These are phyloP conservation scores for Drosophila mimetica DNA, from an alignment of 2,888 invertebrate genomes.

Conservation along the genomic window DNA sequence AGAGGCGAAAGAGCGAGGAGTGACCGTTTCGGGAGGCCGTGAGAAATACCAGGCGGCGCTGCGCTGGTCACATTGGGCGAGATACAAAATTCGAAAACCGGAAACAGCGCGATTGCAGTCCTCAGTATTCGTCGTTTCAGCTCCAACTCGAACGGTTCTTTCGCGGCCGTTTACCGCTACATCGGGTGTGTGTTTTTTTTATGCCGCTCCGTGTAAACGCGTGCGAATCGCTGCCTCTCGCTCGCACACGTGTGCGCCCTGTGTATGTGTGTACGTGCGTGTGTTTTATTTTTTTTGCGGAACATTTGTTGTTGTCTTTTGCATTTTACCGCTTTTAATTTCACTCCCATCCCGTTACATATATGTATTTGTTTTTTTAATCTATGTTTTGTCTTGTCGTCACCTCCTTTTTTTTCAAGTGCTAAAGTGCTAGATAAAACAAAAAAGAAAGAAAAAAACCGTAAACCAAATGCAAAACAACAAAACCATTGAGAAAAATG, in stretches of 20 bases:
- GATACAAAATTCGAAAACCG: not conserved
- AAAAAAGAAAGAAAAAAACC: not conserved
- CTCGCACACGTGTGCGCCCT: conserved; percentile 1
- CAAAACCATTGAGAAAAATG: conserved; percentile 6
- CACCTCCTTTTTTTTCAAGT: conserved; percentile 48
- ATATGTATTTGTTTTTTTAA: conserved; percentile 7
- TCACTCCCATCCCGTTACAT: not conserved
- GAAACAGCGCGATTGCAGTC: conserved; percentile 2
- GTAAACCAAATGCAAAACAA: conserved; percentile 2
- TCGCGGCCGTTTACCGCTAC: conserved; percentile 14
- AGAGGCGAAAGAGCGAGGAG: not conserved
- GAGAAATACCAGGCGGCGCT: not conserved
- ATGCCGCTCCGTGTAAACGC: conserved; percentile 10
- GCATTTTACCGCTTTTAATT: not conserved
- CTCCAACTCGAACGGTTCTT: conserved; percentile 12
- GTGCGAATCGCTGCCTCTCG: conserved; percentile 9
- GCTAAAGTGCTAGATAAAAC: conserved; percentile 39
- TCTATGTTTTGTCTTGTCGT: conserved; percentile 30
- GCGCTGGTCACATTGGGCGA: not conserved
- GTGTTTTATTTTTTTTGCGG: conserved; percentile 1
- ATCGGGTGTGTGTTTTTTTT: conserved; percentile 9
- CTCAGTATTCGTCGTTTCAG: conserved; percentile 1
- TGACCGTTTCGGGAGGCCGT: not conserved
- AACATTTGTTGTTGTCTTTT: conserved; percentile 4
- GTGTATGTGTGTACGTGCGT: not conserved